These are phyloP conservation scores for Ctenopoma kingsleyae DNA, from an alignment of 2,797 vertebrate genomes.

Conservation along the genomic window DNA sequence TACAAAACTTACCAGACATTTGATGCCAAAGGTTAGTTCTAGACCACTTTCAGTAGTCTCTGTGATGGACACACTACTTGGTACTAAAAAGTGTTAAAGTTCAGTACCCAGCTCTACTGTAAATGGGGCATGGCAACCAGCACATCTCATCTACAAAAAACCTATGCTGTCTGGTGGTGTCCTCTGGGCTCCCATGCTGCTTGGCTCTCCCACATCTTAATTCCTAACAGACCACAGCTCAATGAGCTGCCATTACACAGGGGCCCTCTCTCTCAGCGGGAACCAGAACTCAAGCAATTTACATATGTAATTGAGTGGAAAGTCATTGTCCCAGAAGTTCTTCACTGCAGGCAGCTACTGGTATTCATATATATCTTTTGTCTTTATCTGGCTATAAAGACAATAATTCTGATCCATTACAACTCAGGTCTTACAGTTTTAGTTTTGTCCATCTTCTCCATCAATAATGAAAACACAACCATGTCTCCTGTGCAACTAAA, in stretches of 20 bases:
- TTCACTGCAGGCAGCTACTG: not conserved
- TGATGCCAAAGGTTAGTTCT: not conserved
- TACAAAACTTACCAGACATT: not conserved
- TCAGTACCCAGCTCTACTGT: not conserved
- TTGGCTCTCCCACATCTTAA: slow-evolving; percentile 32
- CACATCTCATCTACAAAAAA: not conserved
- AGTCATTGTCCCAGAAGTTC: slow-evolving; percentile 33
- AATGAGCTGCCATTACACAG: slow-evolving; percentile 32
- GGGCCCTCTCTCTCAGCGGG: slow-evolving; percentile 39
- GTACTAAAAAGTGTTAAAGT: not conserved
- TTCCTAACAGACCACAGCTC: slow-evolving; percentile 41
- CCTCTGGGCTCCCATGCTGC: not conserved
- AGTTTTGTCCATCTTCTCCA: too few species aligned
- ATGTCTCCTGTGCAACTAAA: too few species aligned
- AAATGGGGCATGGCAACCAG: not conserved
- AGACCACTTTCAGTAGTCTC: not conserved
- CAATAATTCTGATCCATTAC: slow-evolving; percentile 12
- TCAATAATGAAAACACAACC: too few species aligned
- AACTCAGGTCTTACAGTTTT: not conserved
- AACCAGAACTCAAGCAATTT: slow-evolving; percentile 64
- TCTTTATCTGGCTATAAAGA: slow-evolving; percentile 4
- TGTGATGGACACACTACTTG: not conserved
- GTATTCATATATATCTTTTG: slow-evolving; percentile 4
- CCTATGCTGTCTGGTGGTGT: slow-evolving; percentile 9
- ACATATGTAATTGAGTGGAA: slow-evolving; percentile 74